Percentiles rank a stretch among this genome's conserved stretches.
Evolutionary conservation across 2,888 invertebrate genomes (phyloP).

Genomic region (Epsilonema sp.): DNA sequence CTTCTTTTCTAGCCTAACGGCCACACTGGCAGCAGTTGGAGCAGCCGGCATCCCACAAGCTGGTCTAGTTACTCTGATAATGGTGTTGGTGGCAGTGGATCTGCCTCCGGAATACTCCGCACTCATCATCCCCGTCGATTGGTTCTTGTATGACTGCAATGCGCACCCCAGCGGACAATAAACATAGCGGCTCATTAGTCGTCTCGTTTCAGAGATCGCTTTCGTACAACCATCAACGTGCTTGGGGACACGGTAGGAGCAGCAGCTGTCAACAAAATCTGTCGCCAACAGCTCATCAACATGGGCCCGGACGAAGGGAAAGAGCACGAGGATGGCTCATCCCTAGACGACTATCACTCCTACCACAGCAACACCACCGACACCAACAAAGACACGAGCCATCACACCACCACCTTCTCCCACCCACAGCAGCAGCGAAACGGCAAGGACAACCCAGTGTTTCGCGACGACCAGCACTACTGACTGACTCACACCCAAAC

Average conservation of each 20-base stretch:
- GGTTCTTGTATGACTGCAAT: slow-evolving; percentile 29
- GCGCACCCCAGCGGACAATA: no score
- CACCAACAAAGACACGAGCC: no score
- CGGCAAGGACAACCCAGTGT: no score
- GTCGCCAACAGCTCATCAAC: slow-evolving; percentile 6
- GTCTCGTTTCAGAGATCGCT: slow-evolving; percentile 9
- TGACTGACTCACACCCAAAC: no score
- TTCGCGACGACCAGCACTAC: no score
- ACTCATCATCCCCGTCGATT: slow-evolving; percentile 30
- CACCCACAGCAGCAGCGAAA: no score
- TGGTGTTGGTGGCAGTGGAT: slow-evolving; percentile 29
- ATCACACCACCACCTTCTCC: no score
- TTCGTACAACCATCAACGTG: slow-evolving; percentile 20
- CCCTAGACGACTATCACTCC: no score
- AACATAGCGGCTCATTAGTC: no score
- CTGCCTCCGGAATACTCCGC: slow-evolving; percentile 29
- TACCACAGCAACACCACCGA: no score
- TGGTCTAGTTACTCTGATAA: slow-evolving; percentile 21
- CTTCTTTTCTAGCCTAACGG: slow-evolving; percentile 61
- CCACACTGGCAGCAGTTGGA: slow-evolving; percentile 87
- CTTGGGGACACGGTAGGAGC: slow-evolving; percentile 20
- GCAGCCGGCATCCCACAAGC: slow-evolving; percentile 59
- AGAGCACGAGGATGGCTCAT: no score
- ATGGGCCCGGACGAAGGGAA: no score
- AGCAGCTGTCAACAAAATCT: slow-evolving; percentile 17